Conservation (phyloP, 1,140 invertebrate genomes). For the Stegodyphus dumicola region DNA sequence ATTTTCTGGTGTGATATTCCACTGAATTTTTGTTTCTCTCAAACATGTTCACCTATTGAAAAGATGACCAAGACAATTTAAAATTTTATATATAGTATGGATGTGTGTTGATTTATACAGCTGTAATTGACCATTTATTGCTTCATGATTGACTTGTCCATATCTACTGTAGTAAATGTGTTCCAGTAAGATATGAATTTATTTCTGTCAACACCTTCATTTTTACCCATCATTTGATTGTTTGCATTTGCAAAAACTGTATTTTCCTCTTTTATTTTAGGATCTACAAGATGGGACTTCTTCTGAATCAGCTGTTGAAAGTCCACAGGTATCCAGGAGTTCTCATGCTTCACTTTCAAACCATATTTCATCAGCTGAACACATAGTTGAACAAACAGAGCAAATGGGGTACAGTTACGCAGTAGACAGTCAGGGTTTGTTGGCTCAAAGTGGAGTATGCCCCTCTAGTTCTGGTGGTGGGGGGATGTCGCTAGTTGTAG, state of each 20-base stretch:
- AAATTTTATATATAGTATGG: too few relatives aligned
- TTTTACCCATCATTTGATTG: too few relatives aligned
- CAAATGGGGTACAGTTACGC: slow-evolving; percentile 52
- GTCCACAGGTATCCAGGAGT: slow-evolving; percentile 46
- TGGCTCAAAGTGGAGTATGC: slow-evolving; percentile 30
- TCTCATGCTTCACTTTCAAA: slow-evolving; percentile 24
- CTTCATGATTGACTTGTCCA: too few relatives aligned
- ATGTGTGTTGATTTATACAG: too few relatives aligned
- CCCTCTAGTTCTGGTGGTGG: slow-evolving; percentile 24
- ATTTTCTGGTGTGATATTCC: too few relatives aligned
- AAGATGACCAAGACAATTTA: too few relatives aligned
- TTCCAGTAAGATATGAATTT: too few relatives aligned
- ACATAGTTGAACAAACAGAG: slow-evolving; percentile 37
- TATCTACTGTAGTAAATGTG: too few relatives aligned
- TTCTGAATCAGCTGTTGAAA: slow-evolving; percentile 60
- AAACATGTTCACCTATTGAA: too few relatives aligned
- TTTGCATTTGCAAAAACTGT: neutral
- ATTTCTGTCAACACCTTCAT: too few relatives aligned
- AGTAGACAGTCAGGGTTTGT: slow-evolving; percentile 13
- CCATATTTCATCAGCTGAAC: slow-evolving; percentile 17
- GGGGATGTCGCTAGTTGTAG: slow-evolving; percentile 25
- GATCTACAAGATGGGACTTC: slow-evolving; percentile 56
- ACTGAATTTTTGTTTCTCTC: too few relatives aligned
- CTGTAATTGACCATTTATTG: too few relatives aligned
- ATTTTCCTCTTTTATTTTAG: slow-evolving; percentile 2